Evolutionary conservation across 2,888 invertebrate genomes (phyloP).

Genomic region (Lamellibrachia satsuma): DNA sequence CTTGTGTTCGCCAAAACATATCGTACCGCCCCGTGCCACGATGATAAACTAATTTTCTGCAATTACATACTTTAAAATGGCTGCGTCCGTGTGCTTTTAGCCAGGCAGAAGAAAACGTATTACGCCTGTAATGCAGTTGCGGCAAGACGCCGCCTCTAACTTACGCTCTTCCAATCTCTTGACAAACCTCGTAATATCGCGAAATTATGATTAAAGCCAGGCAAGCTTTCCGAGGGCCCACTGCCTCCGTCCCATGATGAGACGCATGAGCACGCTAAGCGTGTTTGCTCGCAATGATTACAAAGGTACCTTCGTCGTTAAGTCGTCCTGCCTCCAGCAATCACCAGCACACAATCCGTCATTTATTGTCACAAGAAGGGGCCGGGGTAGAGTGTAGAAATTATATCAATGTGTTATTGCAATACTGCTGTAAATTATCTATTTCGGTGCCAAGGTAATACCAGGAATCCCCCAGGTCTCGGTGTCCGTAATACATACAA

Average conservation of each 20-base stretch:
- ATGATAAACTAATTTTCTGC: neutral
- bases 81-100: neutral
- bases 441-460: neutral
- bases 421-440: neutral
- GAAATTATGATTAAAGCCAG: constrained; percentile 10
- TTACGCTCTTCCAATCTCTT: neutral
- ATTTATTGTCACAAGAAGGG: constrained; percentile 1
- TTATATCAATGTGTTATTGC: neutral
- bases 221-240: neutral
- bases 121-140: constrained; percentile 7
- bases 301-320: constrained; percentile 11
- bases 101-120: neutral
- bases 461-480: neutral
- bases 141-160: neutral
- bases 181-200: constrained; percentile 17
- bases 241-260: neutral
- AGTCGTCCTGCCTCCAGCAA: neutral
- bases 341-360: constrained; percentile 4
- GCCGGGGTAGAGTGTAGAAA: neutral
- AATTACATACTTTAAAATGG: neutral
- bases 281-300: neutral
- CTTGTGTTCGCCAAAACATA: constrained; percentile 17
- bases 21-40: neutral
- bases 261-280: constrained; percentile 6
- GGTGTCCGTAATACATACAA: neutral